These are phyloP conservation scores for Drosophila eohydei DNA, from an alignment of 2,888 invertebrate species.

Conservation along the genomic window DNA sequence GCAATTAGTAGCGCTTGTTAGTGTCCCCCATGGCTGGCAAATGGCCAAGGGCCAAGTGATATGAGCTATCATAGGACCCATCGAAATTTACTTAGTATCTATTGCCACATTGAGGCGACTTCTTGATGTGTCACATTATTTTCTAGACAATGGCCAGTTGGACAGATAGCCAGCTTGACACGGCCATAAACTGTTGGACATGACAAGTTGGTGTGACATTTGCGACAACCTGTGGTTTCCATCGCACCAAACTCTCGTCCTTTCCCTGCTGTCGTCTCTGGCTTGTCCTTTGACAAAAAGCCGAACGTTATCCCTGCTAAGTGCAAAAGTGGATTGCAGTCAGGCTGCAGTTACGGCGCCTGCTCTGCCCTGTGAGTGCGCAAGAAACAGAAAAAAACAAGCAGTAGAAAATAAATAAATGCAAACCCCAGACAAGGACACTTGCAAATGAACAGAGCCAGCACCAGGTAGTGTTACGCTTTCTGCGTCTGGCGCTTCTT, in stretches of 20 bases:
- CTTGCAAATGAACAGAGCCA: slow-evolving; percentile 71
- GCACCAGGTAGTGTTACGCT: slow-evolving; percentile 38
- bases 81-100: slow-evolving; percentile 71
- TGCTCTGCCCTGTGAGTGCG: background rate
- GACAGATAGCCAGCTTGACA: slow-evolving; percentile 55
- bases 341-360: slow-evolving; percentile 13
- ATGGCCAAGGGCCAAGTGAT: slow-evolving; percentile 72
- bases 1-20: slow-evolving; percentile 79
- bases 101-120: slow-evolving; percentile 14
- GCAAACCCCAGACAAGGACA: slow-evolving; percentile 45
- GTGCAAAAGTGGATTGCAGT: slow-evolving; percentile 78
- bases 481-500: background rate
- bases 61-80: slow-evolving; percentile 71
- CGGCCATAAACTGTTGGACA: slow-evolving; percentile 76
- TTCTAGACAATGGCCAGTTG: slow-evolving; percentile 44
- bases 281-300: slow-evolving; percentile 65
- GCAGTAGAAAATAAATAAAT: slow-evolving; percentile 38
- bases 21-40: slow-evolving; percentile 63
- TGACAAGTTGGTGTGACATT: slow-evolving; percentile 81
- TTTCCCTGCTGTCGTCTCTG: slow-evolving; percentile 11
- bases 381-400: background rate
- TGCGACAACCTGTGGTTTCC: slow-evolving; percentile 69
- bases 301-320: slow-evolving; percentile 74
- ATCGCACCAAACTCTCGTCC: background rate
- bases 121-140: slow-evolving; percentile 45